Percentiles rank a stretch among this genome's conserved stretches.
These are phyloP conservation scores for Latrodectus geometricus DNA, from an alignment of 1,140 invertebrate genomes.

Conservation along the genomic window DNA sequence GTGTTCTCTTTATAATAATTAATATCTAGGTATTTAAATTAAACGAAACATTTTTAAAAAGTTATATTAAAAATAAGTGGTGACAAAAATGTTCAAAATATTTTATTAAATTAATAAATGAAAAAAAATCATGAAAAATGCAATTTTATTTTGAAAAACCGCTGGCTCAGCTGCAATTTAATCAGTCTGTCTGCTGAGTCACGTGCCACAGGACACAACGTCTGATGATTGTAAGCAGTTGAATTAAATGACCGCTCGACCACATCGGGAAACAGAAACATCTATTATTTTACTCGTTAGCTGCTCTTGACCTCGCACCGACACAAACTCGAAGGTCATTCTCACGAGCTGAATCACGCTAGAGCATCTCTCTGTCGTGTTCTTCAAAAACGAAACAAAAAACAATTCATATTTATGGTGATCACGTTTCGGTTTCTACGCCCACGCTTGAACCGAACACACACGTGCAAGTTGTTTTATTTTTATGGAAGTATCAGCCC, in stretches of 20 bases:
- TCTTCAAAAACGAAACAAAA: neutral
- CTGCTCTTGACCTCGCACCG: slow-evolving; percentile 17
- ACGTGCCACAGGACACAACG: slow-evolving; percentile 13
- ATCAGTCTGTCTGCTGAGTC: neutral
- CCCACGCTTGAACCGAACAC: neutral
- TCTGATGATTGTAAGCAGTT: slow-evolving; percentile 16
- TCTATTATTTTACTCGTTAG: slow-evolving; percentile 10
- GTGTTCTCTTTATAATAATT: no score
- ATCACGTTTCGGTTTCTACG: neutral
- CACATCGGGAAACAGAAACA: slow-evolving; percentile 12
- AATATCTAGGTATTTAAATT: no score
- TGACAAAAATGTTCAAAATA: no score
- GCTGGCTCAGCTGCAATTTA: no score
- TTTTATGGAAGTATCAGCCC: no score
- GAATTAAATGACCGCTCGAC: slow-evolving; percentile 23
- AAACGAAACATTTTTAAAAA: no score
- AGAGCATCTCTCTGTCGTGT: neutral
- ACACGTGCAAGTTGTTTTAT: no score
- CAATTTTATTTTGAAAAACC: no score
- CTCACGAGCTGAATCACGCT: slow-evolving; percentile 43
- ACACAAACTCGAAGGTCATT: slow-evolving; percentile 33
- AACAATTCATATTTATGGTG: neutral
- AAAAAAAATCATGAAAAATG: no score
- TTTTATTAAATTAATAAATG: no score
- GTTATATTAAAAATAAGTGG: no score